Base-by-base conservation (phyloP, 2,797 vertebrate species). In the Varecia variegata region DNA sequence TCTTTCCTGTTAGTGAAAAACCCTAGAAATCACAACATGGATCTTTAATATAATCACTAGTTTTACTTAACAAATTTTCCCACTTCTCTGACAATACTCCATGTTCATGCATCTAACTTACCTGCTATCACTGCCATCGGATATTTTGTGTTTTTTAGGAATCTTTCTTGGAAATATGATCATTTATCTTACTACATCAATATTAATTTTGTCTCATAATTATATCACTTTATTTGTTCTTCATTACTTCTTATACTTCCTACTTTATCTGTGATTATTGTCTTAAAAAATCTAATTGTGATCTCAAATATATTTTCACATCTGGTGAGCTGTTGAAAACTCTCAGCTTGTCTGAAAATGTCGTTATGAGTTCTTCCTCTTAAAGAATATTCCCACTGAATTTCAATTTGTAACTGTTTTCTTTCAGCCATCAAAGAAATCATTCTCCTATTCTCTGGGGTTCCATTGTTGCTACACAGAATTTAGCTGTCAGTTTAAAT, bases 361-460 rank as follows among this genome's bases (percentile, higher is more conserved):
- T 85, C 35, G 20, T 30, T n/a, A 13, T 3, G 6, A 10, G 2
- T 17, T 5, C 76, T 0, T 20, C 32, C 2, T 40, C 40, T 30
- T 15, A 35, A n/a, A n/a, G 32, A 54, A 2, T 15, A n/a, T 38
- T 9, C 7, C 21, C 0, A 21, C 18, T 17, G 32, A 45, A 35
- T 68, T 86, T 74, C 18, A 81, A 40, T 47, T 58, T 60, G 60
- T 27, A 40, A 0, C 38, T 60, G 4, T 45, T 52, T 20, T 5
- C 18, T 81, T 54, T 9, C 1, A 2, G 1, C 5, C 10, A 3
- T 52, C 32, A 7, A 0, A 27, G 5, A 76, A 20, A 15, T 70
- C 25, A 14, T 20, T 43, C 23, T 15, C 21, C 3, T 50, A 0
- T 35, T 62, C 11, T 47, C 65, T 27, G 8, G 0, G 0, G 1